A percentile compares a stretch with the other conserved stretches of the same genome.
These are phyloP conservation scores for Macrobrachium nipponense DNA, from an alignment of 1,140 invertebrate genomes.

Conservation along the genomic window DNA sequence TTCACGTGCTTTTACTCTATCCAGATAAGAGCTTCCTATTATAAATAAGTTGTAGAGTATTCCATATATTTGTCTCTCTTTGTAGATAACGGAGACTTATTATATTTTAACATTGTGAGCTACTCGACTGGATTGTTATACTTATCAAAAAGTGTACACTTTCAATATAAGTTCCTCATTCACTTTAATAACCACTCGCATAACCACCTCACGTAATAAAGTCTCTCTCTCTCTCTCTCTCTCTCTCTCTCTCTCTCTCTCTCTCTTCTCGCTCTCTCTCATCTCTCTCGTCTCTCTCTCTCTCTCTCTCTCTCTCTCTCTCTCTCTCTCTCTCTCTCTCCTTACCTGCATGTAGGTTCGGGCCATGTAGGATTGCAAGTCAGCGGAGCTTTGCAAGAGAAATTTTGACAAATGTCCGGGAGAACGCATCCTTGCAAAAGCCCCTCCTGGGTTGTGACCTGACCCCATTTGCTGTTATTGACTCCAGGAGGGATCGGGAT, in stretches of 20 bases:
- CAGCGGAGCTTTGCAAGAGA: slow-evolving; percentile 38
- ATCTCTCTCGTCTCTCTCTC: neutral
- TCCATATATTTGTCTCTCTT: too few relatives aligned
- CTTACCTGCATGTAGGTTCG: slow-evolving; percentile 42
- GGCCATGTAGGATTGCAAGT: slow-evolving; percentile 46
- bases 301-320: neutral
- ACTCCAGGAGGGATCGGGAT: slow-evolving; percentile 30
- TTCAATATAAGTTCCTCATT: neutral
- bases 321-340: neutral
- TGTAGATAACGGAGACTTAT: too few relatives aligned
- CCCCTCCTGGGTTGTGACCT: slow-evolving; percentile 38
- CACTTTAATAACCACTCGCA: too few relatives aligned
- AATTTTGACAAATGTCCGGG: slow-evolving; percentile 26
- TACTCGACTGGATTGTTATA: too few relatives aligned
- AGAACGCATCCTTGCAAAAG: slow-evolving; percentile 18
- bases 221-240: too few relatives aligned
- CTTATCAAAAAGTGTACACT: neutral
- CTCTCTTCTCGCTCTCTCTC: neutral
- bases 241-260: neutral
- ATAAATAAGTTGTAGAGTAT: too few relatives aligned
- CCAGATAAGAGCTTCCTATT: too few relatives aligned
- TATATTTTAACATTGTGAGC: too few relatives aligned
- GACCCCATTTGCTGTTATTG: slow-evolving; percentile 19
- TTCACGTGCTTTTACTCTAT: too few relatives aligned
- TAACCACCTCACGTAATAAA: too few relatives aligned